A percentile compares a stretch with the other conserved stretches of the same genome.
These are phyloP conservation scores for Alitta virens DNA, from an alignment of 2,888 invertebrate species.

Conservation along the genomic window DNA sequence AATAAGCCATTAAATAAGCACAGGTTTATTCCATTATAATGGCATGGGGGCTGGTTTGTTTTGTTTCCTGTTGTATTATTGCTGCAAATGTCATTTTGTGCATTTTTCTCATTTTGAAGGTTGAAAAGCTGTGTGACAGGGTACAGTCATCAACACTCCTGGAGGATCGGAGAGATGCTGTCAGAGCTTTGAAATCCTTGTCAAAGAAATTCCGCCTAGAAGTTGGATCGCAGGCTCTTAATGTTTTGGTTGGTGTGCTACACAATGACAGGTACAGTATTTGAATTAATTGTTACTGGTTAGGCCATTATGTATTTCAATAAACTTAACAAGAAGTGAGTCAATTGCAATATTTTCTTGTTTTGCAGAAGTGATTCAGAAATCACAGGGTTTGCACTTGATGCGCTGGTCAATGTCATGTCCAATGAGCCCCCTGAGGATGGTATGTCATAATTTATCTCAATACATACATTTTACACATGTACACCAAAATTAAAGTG, in stretches of 20 bases:
- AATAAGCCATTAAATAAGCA: no score
- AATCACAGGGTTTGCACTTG: conserved; percentile 86
- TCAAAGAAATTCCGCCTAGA: conserved; percentile 86
- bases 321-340: no score
- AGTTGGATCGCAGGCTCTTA: conserved; percentile 91
- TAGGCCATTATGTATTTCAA: no score
- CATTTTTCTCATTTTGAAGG: conserved; percentile 50
- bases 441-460: conserved; percentile 13
- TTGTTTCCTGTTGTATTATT: no score
- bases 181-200: conserved; percentile 83
- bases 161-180: conserved; percentile 94
- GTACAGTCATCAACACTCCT: conserved; percentile 88
- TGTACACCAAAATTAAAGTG: no score
- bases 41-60: no score
- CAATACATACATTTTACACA: no score
- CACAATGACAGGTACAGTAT: conserved; percentile 69
- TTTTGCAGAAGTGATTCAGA: conserved; percentile 74
- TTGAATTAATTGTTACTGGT: no score
- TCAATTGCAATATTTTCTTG: conserved; percentile 19
- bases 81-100: not conserved
- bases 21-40: no score
- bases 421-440: conserved; percentile 56
- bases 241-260: conserved; percentile 67
- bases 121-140: conserved; percentile 89
- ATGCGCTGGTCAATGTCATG: conserved; percentile 88